Evolutionary conservation across 2,888 invertebrate species (phyloP), one percentile per base, ranked within the genome.

Genomic region (Chrysomela aeneicollis): DNA sequence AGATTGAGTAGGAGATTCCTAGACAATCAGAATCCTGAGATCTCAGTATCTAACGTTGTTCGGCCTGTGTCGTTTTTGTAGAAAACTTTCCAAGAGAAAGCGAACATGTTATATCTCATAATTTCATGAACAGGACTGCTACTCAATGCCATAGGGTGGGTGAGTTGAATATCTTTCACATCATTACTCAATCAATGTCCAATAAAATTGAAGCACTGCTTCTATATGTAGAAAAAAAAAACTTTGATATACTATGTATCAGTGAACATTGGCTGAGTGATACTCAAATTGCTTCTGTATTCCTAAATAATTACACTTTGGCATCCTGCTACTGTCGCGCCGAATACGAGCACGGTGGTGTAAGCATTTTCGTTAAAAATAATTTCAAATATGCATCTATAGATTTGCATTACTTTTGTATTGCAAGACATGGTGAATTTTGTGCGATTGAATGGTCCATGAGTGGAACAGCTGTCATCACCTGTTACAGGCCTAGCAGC

Each of bases 381-480:
- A 9, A 21, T 5, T 18, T 35, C 0, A 54, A 37, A 52, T 52
- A 0, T 52, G 52, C 15, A 52, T 12, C 35, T 53, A 18, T 17
- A 32, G 32, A 53, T 30, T 32, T 53, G 30, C 18, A 53, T 53
- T 5, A 15, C 15, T 15, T 32, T 26, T 52, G 52, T n/a, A 52
- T 26, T 52, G 21, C 50, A 19, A 1, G 26, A 4, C 21, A 50
- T 21, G 22, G 21, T 50, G 50, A 50, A 50, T 50, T 21, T 22
- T 50, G 50, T 50, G 50, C 18, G 19, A 15, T 47, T 50, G 50
- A 50, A 10, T 12, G 8, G 22, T 50, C 50, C n/a, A 1, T 5
- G 5, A 50, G 52, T 52, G n/a, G n/a, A 52, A 52, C 52, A 52
- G 32, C 52, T 30, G 52, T 52, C 32, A 52, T 52, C n/a, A 52